Base-by-base conservation (phyloP, 1,140 invertebrate genomes). In the Dermatophagoides farinae region DNA sequence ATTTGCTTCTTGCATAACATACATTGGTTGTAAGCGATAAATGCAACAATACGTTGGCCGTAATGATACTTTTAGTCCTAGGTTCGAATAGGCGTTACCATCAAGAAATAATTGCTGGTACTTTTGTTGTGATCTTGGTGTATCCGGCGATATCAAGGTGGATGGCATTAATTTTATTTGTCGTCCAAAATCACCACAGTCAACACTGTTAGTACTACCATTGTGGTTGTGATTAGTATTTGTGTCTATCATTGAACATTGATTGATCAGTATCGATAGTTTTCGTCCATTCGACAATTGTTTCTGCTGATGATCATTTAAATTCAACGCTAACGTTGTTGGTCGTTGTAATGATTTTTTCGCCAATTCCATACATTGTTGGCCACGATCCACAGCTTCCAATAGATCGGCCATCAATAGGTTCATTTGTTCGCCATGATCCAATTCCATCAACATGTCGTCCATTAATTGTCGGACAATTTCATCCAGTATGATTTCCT, bases 11-110 rank as follows among this genome's bases (percentile, higher is more conserved):
- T 80, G 77, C 14, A 71, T 72, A 43, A 95, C 88, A 70, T 93
- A 96, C 74, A 90, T 93, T 0, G 92, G 91, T 70, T 96, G 91
- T 0, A 88, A 84, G 64, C 86, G 80, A 70, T 90, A 91, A 20
- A 75, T 67, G 1, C 88, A 92, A 66, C 90, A 95, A 71, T 89
- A 97, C 65, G 87, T 90, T 18, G 85, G 79, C 68, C 85, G 80
- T 0, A 88, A 91, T 6, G 86, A 88, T 68, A 85, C 85, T 70
- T 93, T 93, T 46, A 91, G 74, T 1, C 86, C 87, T 62, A 93
- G 71, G 71, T 89, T 88, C 14, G 88, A 92, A 70, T 91, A 93
- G 31, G 88, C 86, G 68, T 91, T 86, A 0, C 88, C 88, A 71
- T 90, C 86, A 39, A 90, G 70, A 52, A 85, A 86, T 11, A 87